phyloP scores from a whole-genome alignment of 1,140 invertebrate species.

The Drosophila equinoxialis region DNA sequence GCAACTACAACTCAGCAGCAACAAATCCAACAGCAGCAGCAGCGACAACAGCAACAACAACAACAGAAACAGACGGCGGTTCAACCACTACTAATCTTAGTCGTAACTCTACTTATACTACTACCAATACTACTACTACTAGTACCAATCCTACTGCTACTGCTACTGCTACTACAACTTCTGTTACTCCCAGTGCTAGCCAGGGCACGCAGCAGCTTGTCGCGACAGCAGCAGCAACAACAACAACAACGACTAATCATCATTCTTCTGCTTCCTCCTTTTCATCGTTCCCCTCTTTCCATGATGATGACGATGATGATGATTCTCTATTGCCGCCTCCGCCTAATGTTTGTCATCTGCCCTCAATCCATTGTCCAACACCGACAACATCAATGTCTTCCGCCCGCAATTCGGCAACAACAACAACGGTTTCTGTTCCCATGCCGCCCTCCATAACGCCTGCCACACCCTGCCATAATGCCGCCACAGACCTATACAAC shows the following conservation, averaged over 20 bases:
- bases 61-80: constrained; percentile 47
- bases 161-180: constrained; percentile 54
- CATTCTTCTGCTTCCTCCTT: constrained; percentile 83
- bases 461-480: constrained; percentile 56
- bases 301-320: constrained; percentile 73
- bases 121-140: constrained; percentile 54
- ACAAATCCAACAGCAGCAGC: constrained; percentile 43
- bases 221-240: constrained; percentile 43
- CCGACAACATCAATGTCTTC: constrained; percentile 65
- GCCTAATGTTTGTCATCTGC: constrained; percentile 41
- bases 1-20: constrained; percentile 43
- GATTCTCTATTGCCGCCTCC: constrained; percentile 41
- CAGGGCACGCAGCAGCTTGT: constrained; percentile 68
- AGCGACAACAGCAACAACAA: constrained; percentile 34
- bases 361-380: constrained; percentile 80
- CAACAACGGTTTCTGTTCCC: constrained; percentile 50
- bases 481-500: constrained; percentile 77
- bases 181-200: constrained; percentile 53
- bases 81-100: constrained; percentile 60
- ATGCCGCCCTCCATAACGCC: constrained; percentile 71
- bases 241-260: constrained; percentile 81
- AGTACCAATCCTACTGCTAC: constrained; percentile 37
- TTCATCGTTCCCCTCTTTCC: constrained; percentile 82
- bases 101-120: constrained; percentile 52
- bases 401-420: constrained; percentile 47